These are phyloP conservation scores for Pseudomugil tenellus DNA, from an alignment of 2,797 vertebrate species.

Conservation along the genomic window DNA sequence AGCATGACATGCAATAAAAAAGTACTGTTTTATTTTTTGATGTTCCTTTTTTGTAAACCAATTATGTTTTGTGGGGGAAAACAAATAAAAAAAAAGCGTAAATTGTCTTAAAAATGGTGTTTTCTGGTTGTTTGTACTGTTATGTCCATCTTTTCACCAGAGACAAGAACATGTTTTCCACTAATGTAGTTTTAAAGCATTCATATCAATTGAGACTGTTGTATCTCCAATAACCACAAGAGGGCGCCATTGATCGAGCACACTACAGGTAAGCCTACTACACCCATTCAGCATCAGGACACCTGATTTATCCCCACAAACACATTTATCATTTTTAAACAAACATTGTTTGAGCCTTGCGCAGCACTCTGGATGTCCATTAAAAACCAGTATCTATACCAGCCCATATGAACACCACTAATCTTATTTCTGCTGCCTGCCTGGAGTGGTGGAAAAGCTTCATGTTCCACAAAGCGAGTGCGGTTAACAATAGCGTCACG, in stretches of 20 bases:
- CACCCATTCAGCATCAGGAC: background rate
- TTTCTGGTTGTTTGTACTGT: constrained; percentile 14
- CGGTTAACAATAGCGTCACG: constrained; percentile 73
- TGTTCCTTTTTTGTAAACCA: constrained; percentile 79
- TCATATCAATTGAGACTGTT: background rate
- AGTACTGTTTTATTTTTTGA: constrained; percentile 85
- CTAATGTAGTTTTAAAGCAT: background rate
- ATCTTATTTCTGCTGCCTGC: constrained; percentile 41
- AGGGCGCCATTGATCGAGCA: constrained; percentile 65
- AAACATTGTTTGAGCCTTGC: constrained; percentile 25
- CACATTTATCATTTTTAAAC: constrained; percentile 23
- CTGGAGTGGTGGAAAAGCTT: constrained; percentile 44
- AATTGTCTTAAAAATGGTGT: constrained; percentile 39
- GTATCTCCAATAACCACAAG: constrained; percentile 53
- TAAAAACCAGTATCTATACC: constrained; percentile 27
- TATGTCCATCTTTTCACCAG: background rate
- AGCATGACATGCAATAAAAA: constrained; percentile 91
- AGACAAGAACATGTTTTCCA: background rate
- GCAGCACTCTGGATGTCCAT: constrained; percentile 5
- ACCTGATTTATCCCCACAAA: constrained; percentile 43
- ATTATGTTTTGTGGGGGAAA: constrained; percentile 78
- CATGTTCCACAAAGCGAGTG: constrained; percentile 52
- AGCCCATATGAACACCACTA: constrained; percentile 43
- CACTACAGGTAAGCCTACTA: background rate
- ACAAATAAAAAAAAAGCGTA: constrained; percentile 57